These are phyloP conservation scores for Nerophis lumbriciformis DNA, from an alignment of 2,113 vertebrate species.

Conservation along the genomic window DNA sequence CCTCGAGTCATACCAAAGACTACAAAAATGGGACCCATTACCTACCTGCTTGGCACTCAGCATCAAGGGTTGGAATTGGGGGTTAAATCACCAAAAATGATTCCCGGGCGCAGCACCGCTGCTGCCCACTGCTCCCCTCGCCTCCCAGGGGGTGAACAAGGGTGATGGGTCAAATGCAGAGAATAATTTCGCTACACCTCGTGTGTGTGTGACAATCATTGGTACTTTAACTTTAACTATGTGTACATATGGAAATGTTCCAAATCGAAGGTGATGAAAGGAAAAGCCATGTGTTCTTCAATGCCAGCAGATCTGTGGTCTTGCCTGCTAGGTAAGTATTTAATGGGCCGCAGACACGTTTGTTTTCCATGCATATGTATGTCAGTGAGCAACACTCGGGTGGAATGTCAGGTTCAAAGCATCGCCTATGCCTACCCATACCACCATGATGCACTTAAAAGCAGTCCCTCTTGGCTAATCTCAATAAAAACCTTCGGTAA, in stretches of 20 bases:
- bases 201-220: too few species aligned
- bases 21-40: too few species aligned
- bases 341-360: slow-evolving; percentile 47
- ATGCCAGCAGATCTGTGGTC: slow-evolving; percentile 43
- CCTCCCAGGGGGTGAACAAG: too few species aligned
- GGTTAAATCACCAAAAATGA: too few species aligned
- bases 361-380: slow-evolving; percentile 33
- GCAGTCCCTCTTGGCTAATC: background rate
- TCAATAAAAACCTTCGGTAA: slow-evolving; percentile 17
- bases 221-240: too few species aligned
- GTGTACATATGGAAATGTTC: slow-evolving; percentile 38
- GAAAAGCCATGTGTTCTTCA: slow-evolving; percentile 43
- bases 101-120: too few species aligned
- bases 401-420: slow-evolving; percentile 18
- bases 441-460: background rate
- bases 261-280: slow-evolving; percentile 52
- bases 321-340: slow-evolving; percentile 51
- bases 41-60: too few species aligned
- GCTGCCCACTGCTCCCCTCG: too few species aligned
- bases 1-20: too few species aligned
- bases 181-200: too few species aligned
- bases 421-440: background rate
- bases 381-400: slow-evolving; percentile 8
- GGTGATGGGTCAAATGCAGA: too few species aligned
- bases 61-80: too few species aligned